Base-by-base conservation (phyloP, 2,113 vertebrate genomes). In the Bungarus multicinctus region DNA sequence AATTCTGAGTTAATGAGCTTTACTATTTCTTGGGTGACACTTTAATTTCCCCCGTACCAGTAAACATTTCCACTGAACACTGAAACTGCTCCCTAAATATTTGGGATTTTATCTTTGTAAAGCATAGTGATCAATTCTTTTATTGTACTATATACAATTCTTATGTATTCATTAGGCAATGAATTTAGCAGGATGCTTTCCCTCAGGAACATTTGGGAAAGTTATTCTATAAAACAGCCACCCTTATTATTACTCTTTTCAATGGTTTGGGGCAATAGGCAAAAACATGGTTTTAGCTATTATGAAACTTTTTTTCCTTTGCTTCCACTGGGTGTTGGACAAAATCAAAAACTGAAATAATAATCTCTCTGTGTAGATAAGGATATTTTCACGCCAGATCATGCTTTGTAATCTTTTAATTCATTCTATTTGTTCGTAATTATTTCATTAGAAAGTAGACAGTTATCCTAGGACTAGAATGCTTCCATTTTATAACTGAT, bases 11-110 rank as follows among this genome's bases (percentile, higher is more conserved):
- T 97, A 97, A 97, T 97, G 94, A 97, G 95, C 94, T 97, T 96
- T 97, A 96, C 86, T 97, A 95, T 97, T 97, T 98, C 94, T 95
- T 43, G 92, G 95, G 91, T 96, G 96, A 95, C 95, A 97, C 93
- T 96, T 97, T 97, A 96, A 97, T 98, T 95, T 97, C 92, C 74
- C 74, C 86, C 39, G 85, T 96, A 97, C 93, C 95, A 96, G 96
- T 97, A 97, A 97, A 94, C 95, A 94, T 95, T 97, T 95, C 91
- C 89, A 3, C 85, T 96, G 95, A 97, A 92, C 95, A 93, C 9
- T 45, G 5, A 86, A 53, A 1, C 89, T 92, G 85, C 94, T 96
- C 96, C 94, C 93, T 97, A 97, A 97, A 96, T 97, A 97, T 96
- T 97, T 97, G 93, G 94, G 91, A 90, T 90, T 97, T 91, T 58